Evolutionary conservation across 2,888 invertebrate species (phyloP).

Genomic region (Xestoiulus laeticollis): DNA sequence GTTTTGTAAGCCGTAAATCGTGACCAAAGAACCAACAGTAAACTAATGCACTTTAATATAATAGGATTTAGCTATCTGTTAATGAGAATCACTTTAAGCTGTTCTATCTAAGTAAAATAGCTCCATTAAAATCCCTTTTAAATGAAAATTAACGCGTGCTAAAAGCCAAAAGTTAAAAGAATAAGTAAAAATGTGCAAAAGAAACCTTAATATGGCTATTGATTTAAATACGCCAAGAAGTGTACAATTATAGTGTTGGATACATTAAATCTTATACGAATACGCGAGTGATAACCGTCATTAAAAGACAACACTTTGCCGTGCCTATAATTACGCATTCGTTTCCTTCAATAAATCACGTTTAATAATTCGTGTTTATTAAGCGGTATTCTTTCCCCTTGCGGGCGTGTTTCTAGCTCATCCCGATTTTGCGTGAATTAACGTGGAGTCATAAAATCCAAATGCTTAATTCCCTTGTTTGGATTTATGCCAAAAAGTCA

Average conservation of each 20-base stretch:
- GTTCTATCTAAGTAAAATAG: neutral
- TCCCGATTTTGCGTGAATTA: slow-evolving; percentile 17
- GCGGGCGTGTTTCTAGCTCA: slow-evolving; percentile 24
- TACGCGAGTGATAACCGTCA: neutral
- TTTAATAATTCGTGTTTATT: slow-evolving; percentile 40
- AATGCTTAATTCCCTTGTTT: slow-evolving; percentile 8
- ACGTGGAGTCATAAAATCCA: slow-evolving; percentile 25
- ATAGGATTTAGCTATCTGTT: too few species aligned
- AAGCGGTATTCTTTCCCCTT: slow-evolving; percentile 13
- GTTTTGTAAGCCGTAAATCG: too few species aligned
- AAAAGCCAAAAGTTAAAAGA: neutral
- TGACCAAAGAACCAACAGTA: too few species aligned
- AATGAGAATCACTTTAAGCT: neutral
- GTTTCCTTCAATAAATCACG: neutral
- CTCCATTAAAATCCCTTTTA: neutral
- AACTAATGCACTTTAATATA: too few species aligned
- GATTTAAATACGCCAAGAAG: neutral
- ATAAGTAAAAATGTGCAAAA: neutral
- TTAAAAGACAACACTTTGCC: slow-evolving; percentile 16
- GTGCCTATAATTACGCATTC: slow-evolving; percentile 30
- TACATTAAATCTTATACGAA: slow-evolving; percentile 11
- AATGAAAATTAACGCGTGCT: neutral
- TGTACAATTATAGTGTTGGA: neutral
- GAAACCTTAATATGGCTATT: neutral
- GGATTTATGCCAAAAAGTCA: slow-evolving; percentile 3